Evolutionary conservation across 2,888 invertebrate genomes (phyloP), one percentile per base, ranked within the genome.

Genomic region (Hyalella azteca): DNA sequence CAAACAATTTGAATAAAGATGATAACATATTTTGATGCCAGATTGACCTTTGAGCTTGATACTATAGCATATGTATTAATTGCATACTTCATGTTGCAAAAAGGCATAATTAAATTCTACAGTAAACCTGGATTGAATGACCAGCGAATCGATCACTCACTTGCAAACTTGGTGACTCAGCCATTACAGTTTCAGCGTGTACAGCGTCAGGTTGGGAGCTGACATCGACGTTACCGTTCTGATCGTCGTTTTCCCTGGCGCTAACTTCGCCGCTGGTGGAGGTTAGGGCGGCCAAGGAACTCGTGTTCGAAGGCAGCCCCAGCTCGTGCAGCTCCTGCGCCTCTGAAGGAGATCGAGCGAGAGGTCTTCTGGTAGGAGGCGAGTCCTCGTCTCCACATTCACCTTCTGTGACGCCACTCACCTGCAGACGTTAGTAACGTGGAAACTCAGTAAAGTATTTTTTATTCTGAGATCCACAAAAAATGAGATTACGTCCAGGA

Each of bases 311-410:
- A 19, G 66, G 66, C 36, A 78, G 45, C 11, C 78, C 78, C 4
- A 78, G 66, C 66, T 78, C 78, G 45, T 78, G 45, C n/a, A 78
- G 45, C 45, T 78, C 78, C 32, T 78, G 40, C n/a, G 78, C 78
- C 40, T 78, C 78, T 41, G 60, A 60, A 2, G 66, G 66, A 36
- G 66, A 66, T 4, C 66, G 22, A 29, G 29, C 36, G 11, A 66
- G 66, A 5, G 36, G 54, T 22, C 54, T 54, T 7, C 54, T 15
- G 22, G 49, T 59, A 32, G 22, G 19, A 26, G 40, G 78, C n/a
- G 36, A 40, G 50, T 50, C 54, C 29, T 54, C 54, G 1, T 22
- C 22, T 22, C 29, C 54, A 54, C 11, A 29, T 26, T 54, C 54
- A n/a, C n/a, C n/a, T n/a, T n/a, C n/a, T n/a, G n/a, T n/a, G n/a